Evolutionary conservation across 1,140 invertebrate species (phyloP).

Genomic region (Gryon sp.): DNA sequence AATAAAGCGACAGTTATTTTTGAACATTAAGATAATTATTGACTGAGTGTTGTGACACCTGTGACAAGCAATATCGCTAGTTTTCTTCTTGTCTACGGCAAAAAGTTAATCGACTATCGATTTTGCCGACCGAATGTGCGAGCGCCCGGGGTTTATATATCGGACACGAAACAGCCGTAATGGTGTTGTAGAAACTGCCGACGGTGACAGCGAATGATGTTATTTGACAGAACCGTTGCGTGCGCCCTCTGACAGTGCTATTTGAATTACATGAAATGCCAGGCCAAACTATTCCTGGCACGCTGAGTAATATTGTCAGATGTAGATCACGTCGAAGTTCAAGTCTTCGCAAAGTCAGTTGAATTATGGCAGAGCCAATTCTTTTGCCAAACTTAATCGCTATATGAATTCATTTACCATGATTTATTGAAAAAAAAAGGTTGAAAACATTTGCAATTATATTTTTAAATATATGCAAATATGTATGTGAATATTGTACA

Average conservation of each 20-base stretch:
- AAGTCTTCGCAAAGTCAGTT: not conserved
- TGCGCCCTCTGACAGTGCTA: slow-evolving; percentile 42
- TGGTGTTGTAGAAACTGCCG: slow-evolving; percentile 22
- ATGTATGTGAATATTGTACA: too few species aligned
- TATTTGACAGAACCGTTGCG: slow-evolving; percentile 31
- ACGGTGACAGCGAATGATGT: slow-evolving; percentile 34
- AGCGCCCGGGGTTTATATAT: not conserved
- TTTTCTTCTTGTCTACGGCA: not conserved
- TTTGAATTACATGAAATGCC: slow-evolving; percentile 65
- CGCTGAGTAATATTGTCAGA: slow-evolving; percentile 66
- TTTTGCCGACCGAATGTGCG: not conserved
- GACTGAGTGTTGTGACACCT: not conserved
- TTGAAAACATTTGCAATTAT: slow-evolving; percentile 11
- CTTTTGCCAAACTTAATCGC: slow-evolving; percentile 39
- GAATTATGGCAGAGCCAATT: slow-evolving; percentile 39
- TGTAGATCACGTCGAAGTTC: slow-evolving; percentile 61
- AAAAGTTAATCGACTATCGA: slow-evolving; percentile 49
- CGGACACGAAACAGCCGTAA: too few species aligned
- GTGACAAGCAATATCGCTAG: not conserved
- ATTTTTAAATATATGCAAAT: too few species aligned
- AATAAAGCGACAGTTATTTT: slow-evolving; percentile 5
- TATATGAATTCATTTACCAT: slow-evolving; percentile 24
- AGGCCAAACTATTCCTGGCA: slow-evolving; percentile 65
- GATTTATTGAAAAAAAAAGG: too few species aligned
- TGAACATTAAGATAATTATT: slow-evolving; percentile 13